phyloP scores from a whole-genome alignment of 2,888 invertebrate genomes.

The Drosophila neonasuta region DNA sequence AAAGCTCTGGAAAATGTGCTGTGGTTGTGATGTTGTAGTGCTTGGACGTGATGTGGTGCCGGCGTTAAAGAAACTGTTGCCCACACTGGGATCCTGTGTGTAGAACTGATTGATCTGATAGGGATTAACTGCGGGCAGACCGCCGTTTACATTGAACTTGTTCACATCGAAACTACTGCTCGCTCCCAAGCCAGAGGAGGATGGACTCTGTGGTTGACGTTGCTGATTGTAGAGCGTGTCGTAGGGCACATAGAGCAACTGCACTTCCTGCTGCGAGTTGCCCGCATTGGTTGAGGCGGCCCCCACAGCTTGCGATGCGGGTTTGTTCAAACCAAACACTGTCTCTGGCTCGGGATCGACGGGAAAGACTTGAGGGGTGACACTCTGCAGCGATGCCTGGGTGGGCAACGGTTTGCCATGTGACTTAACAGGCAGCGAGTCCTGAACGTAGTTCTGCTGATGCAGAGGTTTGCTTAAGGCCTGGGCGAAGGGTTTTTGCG shows the following conservation, averaged over 20 bases:
- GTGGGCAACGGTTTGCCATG: conserved; percentile 73
- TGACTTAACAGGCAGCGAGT: conserved; percentile 71
- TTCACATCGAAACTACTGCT: conserved; percentile 70
- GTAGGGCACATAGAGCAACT: conserved; percentile 91
- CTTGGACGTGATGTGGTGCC: conserved; percentile 78
- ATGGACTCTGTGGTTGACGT: conserved; percentile 47
- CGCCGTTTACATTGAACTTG: conserved; percentile 76
- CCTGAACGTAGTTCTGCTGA: conserved; percentile 79
- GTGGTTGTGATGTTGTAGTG: conserved; percentile 61
- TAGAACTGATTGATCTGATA: conserved; percentile 83
- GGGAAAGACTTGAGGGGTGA: conserved; percentile 74
- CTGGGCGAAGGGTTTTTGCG: conserved; percentile 69
- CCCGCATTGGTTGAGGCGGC: conserved; percentile 41
- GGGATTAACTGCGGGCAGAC: conserved; percentile 81
- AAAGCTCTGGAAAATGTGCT: conserved; percentile 74
- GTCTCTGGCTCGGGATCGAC: conserved; percentile 66
- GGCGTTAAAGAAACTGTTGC: conserved; percentile 66
- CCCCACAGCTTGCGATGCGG: conserved; percentile 33
- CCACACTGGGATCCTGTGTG: conserved; percentile 76
- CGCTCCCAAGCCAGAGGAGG: conserved; percentile 35
- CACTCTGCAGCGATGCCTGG: conserved; percentile 71
- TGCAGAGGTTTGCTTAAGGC: conserved; percentile 75
- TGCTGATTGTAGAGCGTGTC: conserved; percentile 86
- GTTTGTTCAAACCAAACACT: conserved; percentile 69
- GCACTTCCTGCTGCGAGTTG: conserved; percentile 85